These are phyloP conservation scores for Aurelia sp. DNA, from an alignment of 30 jellyfish, hydroid and myxozoan species.

Conservation along the genomic window DNA sequence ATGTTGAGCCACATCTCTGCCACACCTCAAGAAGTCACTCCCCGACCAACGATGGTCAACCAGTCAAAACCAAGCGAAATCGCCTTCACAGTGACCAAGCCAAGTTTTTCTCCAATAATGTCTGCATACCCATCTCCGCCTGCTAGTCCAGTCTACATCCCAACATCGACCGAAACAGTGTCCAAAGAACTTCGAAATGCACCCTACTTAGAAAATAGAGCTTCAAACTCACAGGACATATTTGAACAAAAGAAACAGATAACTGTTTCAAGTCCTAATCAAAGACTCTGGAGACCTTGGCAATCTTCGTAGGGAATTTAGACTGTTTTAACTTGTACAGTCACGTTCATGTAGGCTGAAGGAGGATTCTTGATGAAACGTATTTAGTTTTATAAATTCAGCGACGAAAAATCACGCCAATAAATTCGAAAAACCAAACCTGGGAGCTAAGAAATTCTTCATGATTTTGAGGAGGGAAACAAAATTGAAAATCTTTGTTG, in stretches of 20 bases:
- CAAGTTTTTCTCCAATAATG: conserved; percentile 17
- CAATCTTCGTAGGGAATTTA: neutral
- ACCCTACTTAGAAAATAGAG: conserved; percentile 16
- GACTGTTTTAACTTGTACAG: too few relatives aligned
- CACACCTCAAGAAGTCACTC: conserved; percentile 45
- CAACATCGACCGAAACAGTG: neutral
- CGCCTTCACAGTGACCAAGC: conserved; percentile 21
- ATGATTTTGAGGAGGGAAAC: too few relatives aligned
- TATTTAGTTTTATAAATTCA: neutral
- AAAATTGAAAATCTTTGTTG: too few relatives aligned
- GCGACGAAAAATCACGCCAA: too few relatives aligned
- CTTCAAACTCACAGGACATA: conserved; percentile 32
- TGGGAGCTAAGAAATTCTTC: too few relatives aligned
- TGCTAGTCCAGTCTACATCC: conserved; percentile 66
- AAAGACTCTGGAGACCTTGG: conserved; percentile 54
- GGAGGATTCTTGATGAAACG: neutral
- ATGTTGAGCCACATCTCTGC: conserved; percentile 80
- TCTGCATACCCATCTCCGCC: conserved; percentile 86
- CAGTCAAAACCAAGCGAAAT: conserved; percentile 8
- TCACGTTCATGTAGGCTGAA: too few relatives aligned
- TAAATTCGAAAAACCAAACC: too few relatives aligned
- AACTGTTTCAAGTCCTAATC: conserved; percentile 22
- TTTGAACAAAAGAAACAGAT: neutral
- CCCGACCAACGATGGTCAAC: neutral
- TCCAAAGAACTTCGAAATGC: neutral